Evolutionary conservation across 2,888 invertebrate species (phyloP), one percentile per base, ranked within the genome.

Genomic region (Dicyrtomina minuta): DNA sequence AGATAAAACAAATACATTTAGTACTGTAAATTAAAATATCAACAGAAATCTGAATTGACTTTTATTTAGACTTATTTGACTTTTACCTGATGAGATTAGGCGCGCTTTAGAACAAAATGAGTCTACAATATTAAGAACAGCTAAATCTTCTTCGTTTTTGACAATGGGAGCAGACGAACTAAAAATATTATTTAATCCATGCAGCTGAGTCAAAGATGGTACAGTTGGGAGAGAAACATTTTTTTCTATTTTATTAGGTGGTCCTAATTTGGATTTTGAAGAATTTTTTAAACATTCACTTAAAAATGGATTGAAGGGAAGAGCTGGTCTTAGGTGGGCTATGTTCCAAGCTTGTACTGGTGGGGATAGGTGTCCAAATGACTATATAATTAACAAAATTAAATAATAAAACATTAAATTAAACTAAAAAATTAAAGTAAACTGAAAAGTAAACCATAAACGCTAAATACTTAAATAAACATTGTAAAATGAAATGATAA

Each of bases 241-340:
- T 17, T 64, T 64, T 2, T 64, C 64, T 39, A 5, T 1, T 53
- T 53, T 64, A 22, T 27, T 64, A 39, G 12, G 15, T 55, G 27
- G 17, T 17, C 15, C 5, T 22, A 44, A 43, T 49, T 41, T 64
- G 0, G 60, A 22, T 17, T 46, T 61, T 17, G 39, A 55, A 3
- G 60, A 41, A 53, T 53, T 61, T 53, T 79, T 78, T 20, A 76
- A 75, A 43, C 77, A 72, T n/a, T 77, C 72, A 12, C 75, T 74
- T 22, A 82, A 77, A 67, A 81, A 80, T 33, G 83, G 83, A 68
- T 84, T 79, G 51, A 83, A 79, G 6, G 84, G 84, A 10, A 84
- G 83, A 41, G 82, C 80, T 8, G 84, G 84, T 26, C 83, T 80
- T 46, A 84, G 79, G 76, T 84, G 83, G 39, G 82, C 82, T 77